Base-by-base conservation (phyloP, 2,797 vertebrate species). In the Erpetoichthys calabaricus region DNA sequence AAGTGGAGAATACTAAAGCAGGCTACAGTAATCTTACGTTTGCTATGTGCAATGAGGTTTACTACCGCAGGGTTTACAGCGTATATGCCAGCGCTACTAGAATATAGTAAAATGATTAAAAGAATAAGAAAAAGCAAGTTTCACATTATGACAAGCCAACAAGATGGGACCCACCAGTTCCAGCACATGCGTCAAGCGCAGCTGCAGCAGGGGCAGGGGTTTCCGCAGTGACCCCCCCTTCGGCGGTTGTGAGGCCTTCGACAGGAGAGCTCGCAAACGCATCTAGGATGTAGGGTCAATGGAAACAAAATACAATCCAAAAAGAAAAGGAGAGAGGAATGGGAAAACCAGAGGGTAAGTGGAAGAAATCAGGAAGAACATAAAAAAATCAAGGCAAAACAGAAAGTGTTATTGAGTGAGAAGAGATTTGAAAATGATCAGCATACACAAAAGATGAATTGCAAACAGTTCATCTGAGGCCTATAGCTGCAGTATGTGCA, bases 181-280 rank as follows among this genome's bases (percentile, higher is more conserved):
- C 94, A 84, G 86, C 89, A 80, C 92, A 97, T 72, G 90, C 92
- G 91, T 98, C 94, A 80, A 94, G 85, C 75, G 91, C 95, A 60
- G 92, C 71, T 44, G 89, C 81, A 79, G 85, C 85, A 60, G 85
- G 83, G 84, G 76, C 75, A 69, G 89, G 82, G 61, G 87, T 81
- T 66, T 82, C 80, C 69, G 88, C 79, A 44, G 82, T 88, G 69
- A 86, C 80, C 65, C 89, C 87, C 70, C 91, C 92, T 77, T 84
- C 89, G 68, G 87, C 74, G 69, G 91, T 77, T 73, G 87, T 83
- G 71, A 91, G 87, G 83, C 90, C 90, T 68, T 98, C 94, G 79
- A 89, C 91, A 70, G 95, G 94, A 83, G 94, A 97, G 80, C 91
- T 87, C 79, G 94, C 95, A 91, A 98, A 98, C 69, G 92, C 92